Evolutionary conservation across 2,797 vertebrate genomes (phyloP).

Genomic region (Eurystomus glaucurus): DNA sequence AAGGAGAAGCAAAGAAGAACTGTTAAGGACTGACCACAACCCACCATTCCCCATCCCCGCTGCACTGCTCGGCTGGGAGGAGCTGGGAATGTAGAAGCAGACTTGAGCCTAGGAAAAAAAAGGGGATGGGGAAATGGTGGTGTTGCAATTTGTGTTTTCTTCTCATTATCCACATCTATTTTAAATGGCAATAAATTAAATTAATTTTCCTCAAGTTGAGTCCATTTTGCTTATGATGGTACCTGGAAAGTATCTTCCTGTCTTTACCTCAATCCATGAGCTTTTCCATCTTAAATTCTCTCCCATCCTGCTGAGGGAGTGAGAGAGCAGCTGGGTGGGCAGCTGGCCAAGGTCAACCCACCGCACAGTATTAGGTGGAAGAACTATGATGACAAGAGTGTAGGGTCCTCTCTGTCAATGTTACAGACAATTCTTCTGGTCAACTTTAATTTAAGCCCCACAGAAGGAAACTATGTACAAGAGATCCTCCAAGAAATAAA

Average conservation of each 20-base stretch:
- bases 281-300: background rate
- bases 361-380: background rate
- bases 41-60: accelerated
- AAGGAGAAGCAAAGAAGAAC: background rate
- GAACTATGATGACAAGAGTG: background rate
- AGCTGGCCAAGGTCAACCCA: background rate
- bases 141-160: background rate
- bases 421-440: background rate
- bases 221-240: background rate
- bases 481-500: background rate
- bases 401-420: background rate
- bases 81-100: background rate
- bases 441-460: background rate
- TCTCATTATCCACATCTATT: background rate
- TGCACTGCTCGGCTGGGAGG: accelerated
- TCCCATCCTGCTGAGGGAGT: background rate
- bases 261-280: background rate
- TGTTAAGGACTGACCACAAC: background rate
- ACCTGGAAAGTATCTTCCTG: background rate
- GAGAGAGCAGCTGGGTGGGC: background rate
- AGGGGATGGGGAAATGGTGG: accelerated
- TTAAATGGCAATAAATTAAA: background rate
- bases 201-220: background rate
- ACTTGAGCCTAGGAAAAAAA: background rate
- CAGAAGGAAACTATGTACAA: background rate